phyloP scores from a whole-genome alignment of 2,113 vertebrate genomes.

The Castor canadensis region DNA sequence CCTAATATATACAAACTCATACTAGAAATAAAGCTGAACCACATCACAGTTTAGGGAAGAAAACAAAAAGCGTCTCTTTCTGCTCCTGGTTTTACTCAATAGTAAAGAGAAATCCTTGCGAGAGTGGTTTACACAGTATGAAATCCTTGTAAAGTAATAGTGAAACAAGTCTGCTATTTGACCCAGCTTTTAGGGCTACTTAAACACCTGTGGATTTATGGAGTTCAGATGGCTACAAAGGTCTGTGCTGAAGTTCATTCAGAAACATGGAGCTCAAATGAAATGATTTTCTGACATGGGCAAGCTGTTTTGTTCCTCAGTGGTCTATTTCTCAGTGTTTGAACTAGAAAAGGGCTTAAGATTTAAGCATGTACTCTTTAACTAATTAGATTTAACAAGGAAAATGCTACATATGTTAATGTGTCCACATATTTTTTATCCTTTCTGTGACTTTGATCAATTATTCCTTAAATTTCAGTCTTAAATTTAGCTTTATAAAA shows the following conservation, averaged over 20 bases:
- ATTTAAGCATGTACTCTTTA: constrained; percentile 68
- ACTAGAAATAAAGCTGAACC: constrained; percentile 55
- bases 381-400: constrained; percentile 21
- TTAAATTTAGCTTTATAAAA: constrained; percentile 45
- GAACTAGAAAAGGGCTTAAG: constrained; percentile 58
- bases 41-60: constrained; percentile 45
- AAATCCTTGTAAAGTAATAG: constrained; percentile 87
- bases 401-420: background rate
- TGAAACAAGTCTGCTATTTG: constrained; percentile 84
- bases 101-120: constrained; percentile 82
- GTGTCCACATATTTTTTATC: background rate
- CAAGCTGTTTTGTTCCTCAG: constrained; percentile 53
- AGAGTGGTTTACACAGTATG: constrained; percentile 84
- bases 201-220: constrained; percentile 90
- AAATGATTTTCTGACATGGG: constrained; percentile 76
- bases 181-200: constrained; percentile 85
- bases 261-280: constrained; percentile 79
- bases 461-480: constrained; percentile 14
- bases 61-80: constrained; percentile 81
- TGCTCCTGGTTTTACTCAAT: constrained; percentile 85
- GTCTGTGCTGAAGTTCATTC: constrained; percentile 84
- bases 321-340: constrained; percentile 58
- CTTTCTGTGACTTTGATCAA: background rate
- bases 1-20: background rate
- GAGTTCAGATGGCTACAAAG: constrained; percentile 85